Conservation (phyloP, 2,797 vertebrate genomes). For the Anisognathus igniventris region DNA sequence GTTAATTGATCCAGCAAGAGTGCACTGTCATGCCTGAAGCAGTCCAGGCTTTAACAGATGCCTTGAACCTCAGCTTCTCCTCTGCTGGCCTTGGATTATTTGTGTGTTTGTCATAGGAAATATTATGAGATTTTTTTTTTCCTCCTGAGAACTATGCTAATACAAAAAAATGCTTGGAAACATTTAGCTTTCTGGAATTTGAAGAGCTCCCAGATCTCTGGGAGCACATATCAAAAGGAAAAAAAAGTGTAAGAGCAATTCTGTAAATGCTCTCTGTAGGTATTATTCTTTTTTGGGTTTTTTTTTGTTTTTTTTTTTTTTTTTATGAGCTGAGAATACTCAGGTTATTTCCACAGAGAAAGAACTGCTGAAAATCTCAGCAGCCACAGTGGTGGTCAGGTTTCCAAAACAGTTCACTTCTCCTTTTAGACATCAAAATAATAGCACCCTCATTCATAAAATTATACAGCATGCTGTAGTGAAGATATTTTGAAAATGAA, state of each 20-base stretch:
- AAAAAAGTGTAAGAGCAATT: not conserved
- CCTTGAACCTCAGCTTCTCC: not conserved
- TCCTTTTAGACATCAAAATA: not conserved
- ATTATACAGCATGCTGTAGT: not conserved
- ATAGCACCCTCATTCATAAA: not conserved
- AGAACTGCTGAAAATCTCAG: not conserved
- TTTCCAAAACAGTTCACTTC: not conserved
- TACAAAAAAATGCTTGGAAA: not conserved
- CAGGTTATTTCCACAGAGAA: not conserved
- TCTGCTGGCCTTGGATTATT: not conserved
- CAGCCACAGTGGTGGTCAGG: not conserved
- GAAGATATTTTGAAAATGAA: not conserved
- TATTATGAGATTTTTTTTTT: not conserved
- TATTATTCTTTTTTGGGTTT: not conserved
- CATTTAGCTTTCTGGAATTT: not conserved
- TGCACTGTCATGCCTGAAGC: constrained; percentile 16
- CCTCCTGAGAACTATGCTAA: not conserved
- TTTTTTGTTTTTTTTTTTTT: too few species aligned
- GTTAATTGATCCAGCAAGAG: constrained; percentile 37
- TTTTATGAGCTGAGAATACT: not conserved
- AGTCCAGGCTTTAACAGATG: not conserved
- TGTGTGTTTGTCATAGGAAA: not conserved
- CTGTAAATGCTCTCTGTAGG: not conserved
- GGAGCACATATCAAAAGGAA: fast-evolving
- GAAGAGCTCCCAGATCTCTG: not conserved